A percentile compares a stretch with the other conserved stretches of the same genome.
These are phyloP conservation scores for Norana najaformis DNA, from an alignment of 2,888 invertebrate species.

Conservation along the genomic window DNA sequence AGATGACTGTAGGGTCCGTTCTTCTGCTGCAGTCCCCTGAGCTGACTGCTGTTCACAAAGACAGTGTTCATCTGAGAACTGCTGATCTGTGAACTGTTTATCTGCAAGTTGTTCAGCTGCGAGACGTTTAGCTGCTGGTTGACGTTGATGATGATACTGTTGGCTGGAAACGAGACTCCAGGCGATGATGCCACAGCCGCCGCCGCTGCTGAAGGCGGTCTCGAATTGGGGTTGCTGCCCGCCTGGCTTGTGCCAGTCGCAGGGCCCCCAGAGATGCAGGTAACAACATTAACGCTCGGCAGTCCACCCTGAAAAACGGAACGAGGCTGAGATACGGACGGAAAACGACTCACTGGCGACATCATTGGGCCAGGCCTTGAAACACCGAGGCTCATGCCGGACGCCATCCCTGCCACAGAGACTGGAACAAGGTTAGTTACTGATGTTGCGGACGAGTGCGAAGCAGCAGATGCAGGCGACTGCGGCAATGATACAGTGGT, in stretches of 20 bases:
- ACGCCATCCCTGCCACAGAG: neutral
- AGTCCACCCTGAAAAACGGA: slow-evolving; percentile 15
- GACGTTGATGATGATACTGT: slow-evolving; percentile 22
- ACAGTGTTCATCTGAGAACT: slow-evolving; percentile 16
- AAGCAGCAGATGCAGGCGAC: neutral
- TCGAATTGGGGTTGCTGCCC: slow-evolving; percentile 3
- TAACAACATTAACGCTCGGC: slow-evolving; percentile 8
- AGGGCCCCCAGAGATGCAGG: neutral
- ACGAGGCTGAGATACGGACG: slow-evolving; percentile 20
- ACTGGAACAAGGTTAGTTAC: neutral
- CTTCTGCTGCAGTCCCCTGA: slow-evolving; percentile 20
- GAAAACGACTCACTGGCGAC: neutral
- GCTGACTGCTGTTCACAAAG: neutral
- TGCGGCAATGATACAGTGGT: neutral
- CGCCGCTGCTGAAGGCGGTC: neutral
- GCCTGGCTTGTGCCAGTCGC: neutral
- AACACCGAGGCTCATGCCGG: neutral
- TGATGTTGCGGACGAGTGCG: neutral
- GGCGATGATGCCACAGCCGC: neutral
- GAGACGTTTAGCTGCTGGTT: slow-evolving; percentile 26
- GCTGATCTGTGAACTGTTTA: slow-evolving; percentile 16
- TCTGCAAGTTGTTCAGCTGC: slow-evolving; percentile 23
- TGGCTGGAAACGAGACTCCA: neutral
- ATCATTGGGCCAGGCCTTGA: slow-evolving; percentile 3
- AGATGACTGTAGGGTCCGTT: neutral